Base-by-base conservation (phyloP, 2,797 vertebrate genomes). In the Mus minutoides region DNA sequence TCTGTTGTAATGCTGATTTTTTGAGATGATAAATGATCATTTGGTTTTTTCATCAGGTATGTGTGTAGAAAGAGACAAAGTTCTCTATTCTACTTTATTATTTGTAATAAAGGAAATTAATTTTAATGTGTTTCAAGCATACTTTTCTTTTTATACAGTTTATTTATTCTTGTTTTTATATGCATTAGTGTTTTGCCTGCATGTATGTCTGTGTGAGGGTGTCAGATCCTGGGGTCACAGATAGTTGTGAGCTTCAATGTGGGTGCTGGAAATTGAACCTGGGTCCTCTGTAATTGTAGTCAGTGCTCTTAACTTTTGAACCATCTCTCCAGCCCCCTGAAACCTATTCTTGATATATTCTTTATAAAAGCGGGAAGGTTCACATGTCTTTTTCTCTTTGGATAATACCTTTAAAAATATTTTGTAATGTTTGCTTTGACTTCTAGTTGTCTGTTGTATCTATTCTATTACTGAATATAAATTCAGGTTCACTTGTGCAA, bases 81-180 rank as follows among this genome's bases (percentile, higher is more conserved):
- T 92, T 95, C 49, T 49, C n/a, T 11, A 14, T 82, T 88, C 76
- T 90, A 3, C 46, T 86, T 87, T 79, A 1, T 75, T 90, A 87
- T 86, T 80, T 85, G 58, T 83, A 94, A 17, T 62, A 67, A 79
- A 69, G 76, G 77, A 17, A 94, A 91, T 95, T 75, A 71, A 40
- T 91, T 97, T 93, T 97, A 96, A 88, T 12, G 46, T 17, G 37
- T 88, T 92, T 64, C 80, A 92, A 93, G 83, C 37, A 26, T 67
- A 84, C 24, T n/a, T 73, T 73, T 73, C 22, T 43, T 75, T 43
- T 43, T 12, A 46, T 43, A 76, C 24, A 26, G 13, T 75, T 43
- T 75, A 40, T 73, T 73, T 73, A 76, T 76, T 76, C 40, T 75
- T 26, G 40, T 73, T 40, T 40, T 22, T 71, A 73, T 24, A 9